phyloP scores from a whole-genome alignment of 1,140 invertebrate genomes.

The Steinernema khuongi region DNA sequence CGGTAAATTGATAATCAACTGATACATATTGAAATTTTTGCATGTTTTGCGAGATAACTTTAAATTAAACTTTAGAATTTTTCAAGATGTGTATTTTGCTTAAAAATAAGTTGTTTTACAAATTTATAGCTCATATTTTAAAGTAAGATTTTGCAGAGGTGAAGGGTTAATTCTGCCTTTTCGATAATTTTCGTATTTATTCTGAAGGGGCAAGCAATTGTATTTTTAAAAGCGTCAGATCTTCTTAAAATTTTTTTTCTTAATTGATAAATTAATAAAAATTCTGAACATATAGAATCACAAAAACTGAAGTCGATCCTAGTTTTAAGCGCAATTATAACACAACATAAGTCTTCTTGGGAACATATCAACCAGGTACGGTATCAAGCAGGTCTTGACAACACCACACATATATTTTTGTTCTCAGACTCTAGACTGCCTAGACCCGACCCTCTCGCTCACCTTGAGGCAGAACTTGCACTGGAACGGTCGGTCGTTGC shows the following conservation, averaged over 20 bases:
- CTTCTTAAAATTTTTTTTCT: no score
- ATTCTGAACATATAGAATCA: no score
- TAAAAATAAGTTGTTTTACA: no score
- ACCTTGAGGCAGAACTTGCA: slow-evolving; percentile 57
- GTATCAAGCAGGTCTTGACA: not conserved
- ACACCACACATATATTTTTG: not conserved
- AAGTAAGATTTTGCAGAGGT: no score
- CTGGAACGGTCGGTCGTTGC: slow-evolving; percentile 56
- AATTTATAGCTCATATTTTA: no score
- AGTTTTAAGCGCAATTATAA: not conserved
- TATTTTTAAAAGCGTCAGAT: no score
- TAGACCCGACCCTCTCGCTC: not conserved
- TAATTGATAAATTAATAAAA: slow-evolving; percentile 21
- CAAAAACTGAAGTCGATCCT: no score
- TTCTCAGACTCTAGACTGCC: not conserved
- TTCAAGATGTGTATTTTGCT: no score
- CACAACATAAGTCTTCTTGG: not conserved
- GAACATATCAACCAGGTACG: not conserved
- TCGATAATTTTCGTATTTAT: no score
- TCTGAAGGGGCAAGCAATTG: no score
- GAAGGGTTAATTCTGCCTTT: no score
- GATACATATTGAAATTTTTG: not conserved
- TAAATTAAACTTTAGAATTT: no score
- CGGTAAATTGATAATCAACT: not conserved
- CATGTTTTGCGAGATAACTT: not conserved